Evolutionary conservation across 2,888 invertebrate genomes (phyloP), one percentile per base, ranked within the genome.

Genomic region (Seladonia tumulorum): DNA sequence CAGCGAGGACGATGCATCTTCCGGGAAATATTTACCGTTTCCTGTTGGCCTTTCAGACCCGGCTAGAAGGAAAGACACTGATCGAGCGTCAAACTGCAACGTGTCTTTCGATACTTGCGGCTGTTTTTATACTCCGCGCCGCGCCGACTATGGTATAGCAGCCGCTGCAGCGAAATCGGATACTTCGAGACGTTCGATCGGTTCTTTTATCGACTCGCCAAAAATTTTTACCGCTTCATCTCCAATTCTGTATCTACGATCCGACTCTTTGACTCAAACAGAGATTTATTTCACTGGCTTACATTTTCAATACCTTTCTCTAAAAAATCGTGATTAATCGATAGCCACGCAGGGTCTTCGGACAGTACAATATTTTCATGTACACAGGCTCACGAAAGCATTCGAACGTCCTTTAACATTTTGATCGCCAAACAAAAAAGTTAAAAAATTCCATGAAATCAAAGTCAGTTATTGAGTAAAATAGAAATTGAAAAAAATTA

Each of bases 1-100:
- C 87, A 83, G 47, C 74, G 73, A 45, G 72, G 87, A 78, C 83
- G 81, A 89, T 89, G 88, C 88, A 90, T 91, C 88, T 91, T 83
- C 87, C 57, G 87, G 86, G 89, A 93, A 92, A 93, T 92, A 93
- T 92, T 92, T 92, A 92, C 91, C 82, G 87, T 90, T 92, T 89
- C 89, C 89, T 86, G 86, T 85, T 89, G 87, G 84, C 85, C 49
- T 73, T 87, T 81, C 74, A 78, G 72, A 49, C 72, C 14, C 57
- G 73, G 47, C 53, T 70, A 25, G 53, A 35, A 45, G 57, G 39
- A 66, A 73, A 49, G 81, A 71, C 57, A 77, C 68, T 76, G 83
- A 86, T 84, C 70, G 60, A 78, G 60, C 82, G 63, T 70, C 80
- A 74, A 66, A 68, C 60, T 70, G 80, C 68, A 12, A 71, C 76